Evolutionary conservation across 1,140 invertebrate genomes (phyloP).

Genomic region (Atopsyche davidsoni): DNA sequence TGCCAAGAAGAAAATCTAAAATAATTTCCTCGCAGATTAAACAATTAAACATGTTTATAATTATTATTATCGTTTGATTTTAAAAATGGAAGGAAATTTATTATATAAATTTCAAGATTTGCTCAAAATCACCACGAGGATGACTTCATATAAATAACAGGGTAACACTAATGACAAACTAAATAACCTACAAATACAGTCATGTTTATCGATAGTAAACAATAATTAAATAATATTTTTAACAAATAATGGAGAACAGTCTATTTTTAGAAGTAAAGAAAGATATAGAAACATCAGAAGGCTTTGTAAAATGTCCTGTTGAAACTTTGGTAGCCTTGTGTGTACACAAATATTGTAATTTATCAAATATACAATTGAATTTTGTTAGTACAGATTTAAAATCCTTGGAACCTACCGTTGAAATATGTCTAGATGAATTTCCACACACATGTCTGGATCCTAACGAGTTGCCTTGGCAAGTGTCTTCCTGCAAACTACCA

Average conservation of each 20-base stretch:
- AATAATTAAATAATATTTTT: constrained; percentile 8
- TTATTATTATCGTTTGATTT: background rate
- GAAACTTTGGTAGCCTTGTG: constrained; percentile 41
- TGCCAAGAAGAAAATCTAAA: background rate
- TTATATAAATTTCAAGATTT: too few species aligned
- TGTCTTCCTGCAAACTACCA: constrained; percentile 52
- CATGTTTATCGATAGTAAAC: background rate
- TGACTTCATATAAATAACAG: background rate
- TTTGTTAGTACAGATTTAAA: constrained; percentile 30
- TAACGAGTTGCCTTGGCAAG: constrained; percentile 37
- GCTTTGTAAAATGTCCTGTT: constrained; percentile 34
- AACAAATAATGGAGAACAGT: constrained; percentile 29
- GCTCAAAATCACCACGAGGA: too few species aligned
- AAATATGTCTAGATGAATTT: constrained; percentile 27
- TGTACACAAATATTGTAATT: constrained; percentile 41
- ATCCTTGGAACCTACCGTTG: constrained; percentile 17
- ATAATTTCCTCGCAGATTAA: background rate
- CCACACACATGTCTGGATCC: constrained; percentile 28
- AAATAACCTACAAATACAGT: background rate
- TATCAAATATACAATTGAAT: constrained; percentile 32
- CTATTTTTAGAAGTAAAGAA: constrained; percentile 24
- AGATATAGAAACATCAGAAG: constrained; percentile 14
- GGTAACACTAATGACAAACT: background rate
- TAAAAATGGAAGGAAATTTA: constrained; percentile 24
- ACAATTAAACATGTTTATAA: background rate